A percentile compares a stretch with the other conserved stretches of the same genome.
These are phyloP conservation scores for Ophiodon elongatus DNA, from an alignment of 2,113 vertebrate genomes.

Conservation along the genomic window DNA sequence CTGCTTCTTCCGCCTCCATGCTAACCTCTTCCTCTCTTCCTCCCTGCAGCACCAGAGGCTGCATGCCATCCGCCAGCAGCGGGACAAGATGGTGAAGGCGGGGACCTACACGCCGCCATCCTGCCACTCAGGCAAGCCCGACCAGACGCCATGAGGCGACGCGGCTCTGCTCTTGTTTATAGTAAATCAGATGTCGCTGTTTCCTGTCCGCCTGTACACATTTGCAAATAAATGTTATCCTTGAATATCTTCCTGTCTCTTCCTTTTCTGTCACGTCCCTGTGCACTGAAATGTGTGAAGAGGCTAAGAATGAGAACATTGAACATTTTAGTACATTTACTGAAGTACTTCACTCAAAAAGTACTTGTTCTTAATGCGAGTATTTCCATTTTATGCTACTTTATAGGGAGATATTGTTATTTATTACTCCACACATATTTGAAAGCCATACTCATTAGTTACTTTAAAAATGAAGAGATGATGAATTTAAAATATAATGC, in stretches of 20 bases:
- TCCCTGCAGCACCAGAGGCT: conserved; percentile 83
- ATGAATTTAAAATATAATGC: not conserved
- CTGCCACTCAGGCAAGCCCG: conserved; percentile 76
- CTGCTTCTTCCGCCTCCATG: not conserved
- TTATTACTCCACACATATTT: not conserved
- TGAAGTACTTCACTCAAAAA: not conserved
- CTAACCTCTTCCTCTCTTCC: not conserved
- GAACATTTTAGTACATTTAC: not conserved
- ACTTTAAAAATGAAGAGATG: not conserved
- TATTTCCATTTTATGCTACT: not conserved
- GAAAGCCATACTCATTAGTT: not conserved
- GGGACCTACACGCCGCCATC: conserved; percentile 88
- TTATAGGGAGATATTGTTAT: not conserved
- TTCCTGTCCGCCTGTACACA: conserved; percentile 55
- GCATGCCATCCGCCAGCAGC: conserved; percentile 82
- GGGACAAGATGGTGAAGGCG: conserved; percentile 89
- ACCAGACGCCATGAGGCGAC: conserved; percentile 31
- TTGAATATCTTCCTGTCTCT: not conserved
- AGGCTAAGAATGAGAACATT: not conserved
- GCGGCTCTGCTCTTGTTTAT: conserved; percentile 52
- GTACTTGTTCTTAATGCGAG: not conserved
- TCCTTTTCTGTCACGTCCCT: not conserved
- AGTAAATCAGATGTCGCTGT: conserved; percentile 59
- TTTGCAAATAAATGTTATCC: conserved; percentile 79
- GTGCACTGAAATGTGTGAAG: not conserved